phyloP scores from a whole-genome alignment of 2,113 vertebrate species.

The Myiopsitta monachus region DNA sequence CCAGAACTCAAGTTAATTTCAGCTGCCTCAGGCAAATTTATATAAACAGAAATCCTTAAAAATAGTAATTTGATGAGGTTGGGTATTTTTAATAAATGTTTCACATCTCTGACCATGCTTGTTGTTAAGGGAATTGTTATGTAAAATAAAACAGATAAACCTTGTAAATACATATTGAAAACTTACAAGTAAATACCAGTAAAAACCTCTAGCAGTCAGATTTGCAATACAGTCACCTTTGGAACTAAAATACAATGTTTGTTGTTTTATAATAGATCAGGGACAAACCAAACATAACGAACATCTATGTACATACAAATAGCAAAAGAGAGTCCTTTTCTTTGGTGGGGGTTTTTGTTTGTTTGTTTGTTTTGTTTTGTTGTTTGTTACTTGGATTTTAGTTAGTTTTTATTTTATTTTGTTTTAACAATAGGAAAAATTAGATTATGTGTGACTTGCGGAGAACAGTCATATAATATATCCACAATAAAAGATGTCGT shows the following conservation, averaged over 20 bases:
- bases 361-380: background rate
- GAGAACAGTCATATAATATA: background rate
- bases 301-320: background rate
- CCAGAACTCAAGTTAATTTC: background rate
- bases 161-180: background rate
- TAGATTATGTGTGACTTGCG: background rate
- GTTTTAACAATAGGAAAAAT: background rate
- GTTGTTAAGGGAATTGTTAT: background rate
- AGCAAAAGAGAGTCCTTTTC: background rate
- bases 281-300: background rate
- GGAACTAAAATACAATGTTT: background rate
- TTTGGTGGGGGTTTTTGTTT: background rate
- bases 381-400: background rate
- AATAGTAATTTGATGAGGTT: background rate
- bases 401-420: background rate
- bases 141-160: background rate
- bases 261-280: background rate
- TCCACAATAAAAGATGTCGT: background rate
- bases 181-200: background rate
- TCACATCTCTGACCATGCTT: background rate
- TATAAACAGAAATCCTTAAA: background rate
- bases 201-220: background rate
- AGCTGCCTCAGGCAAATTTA: background rate
- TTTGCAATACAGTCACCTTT: background rate
- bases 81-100: background rate